Evolutionary conservation across 2,888 invertebrate genomes (phyloP), one percentile per base, ranked within the genome.

Genomic region (Drosophila aldrichi): DNA sequence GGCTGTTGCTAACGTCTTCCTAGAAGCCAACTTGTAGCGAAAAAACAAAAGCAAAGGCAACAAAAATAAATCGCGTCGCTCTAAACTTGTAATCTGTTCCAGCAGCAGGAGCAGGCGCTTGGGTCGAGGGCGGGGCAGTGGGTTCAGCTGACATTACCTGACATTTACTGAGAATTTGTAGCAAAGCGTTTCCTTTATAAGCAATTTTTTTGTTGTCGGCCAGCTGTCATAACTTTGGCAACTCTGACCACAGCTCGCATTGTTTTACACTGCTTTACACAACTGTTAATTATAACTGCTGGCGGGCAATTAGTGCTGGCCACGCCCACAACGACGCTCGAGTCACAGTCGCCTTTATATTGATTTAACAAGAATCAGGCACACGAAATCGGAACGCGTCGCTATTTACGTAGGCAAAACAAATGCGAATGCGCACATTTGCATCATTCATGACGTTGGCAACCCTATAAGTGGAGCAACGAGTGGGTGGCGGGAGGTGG

Each of bases 351-450:
- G 8, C n/a, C 51, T 52, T 56, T 22, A 46, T 78, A 78, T 78
- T 78, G 78, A 78, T 78, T 78, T 65, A 78, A 78, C 78, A 78
- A 79, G 66, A 61, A 54, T 34, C 32, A 56, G 40, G 36, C 22
- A 46, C 40, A 54, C 41, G 40, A 77, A 75, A 69, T 40, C 58
- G 61, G 78, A 79, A 55, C 77, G 52, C 75, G 51, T 65, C 75
- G 70, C 66, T 84, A 66, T 84, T 84, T 84, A 88, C 83, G 60
- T 65, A 64, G 66, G 54, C 77, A 68, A 86, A 84, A 88, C 84
- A 82, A 82, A 56, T 40, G 29, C 69, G 54, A 67, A 58, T 56
- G 72, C 67, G 56, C 43, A 36, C 56, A 74, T 59, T 69, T 74
- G 71, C 75, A 77, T 63, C 77, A 79, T 79, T 74, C 70, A 70